Evolutionary conservation across 2,888 invertebrate genomes (phyloP), one percentile per base, ranked within the genome.

Genomic region (Agelastica alni): DNA sequence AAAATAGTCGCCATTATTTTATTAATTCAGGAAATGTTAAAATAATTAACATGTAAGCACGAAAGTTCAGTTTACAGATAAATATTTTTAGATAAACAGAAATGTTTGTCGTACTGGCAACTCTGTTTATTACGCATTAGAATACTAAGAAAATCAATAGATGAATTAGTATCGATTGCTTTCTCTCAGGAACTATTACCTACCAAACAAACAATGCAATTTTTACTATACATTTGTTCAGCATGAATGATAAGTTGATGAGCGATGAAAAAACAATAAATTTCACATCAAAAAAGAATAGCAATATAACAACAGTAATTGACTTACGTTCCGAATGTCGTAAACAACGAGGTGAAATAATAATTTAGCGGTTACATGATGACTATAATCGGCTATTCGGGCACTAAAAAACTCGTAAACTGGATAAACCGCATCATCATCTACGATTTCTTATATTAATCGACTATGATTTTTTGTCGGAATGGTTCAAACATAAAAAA

Each of bases 321-420:
- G 4, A 36, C 53, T 42, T 48, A 48, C 44, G 28, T 48, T 48
- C 17, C 37, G 17, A 42, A n/a, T 48, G 30, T 56, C 45, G 46
- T 30, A 46, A 46, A 46, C 46, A 41, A 51, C 48, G 56, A 51
- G 49, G 48, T 45, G 42, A 45, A 41, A 57, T 48, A 39, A 51
- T 44, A 55, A 45, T 56, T 48, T 56, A 53, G 47, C 44, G 56
- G 43, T 51, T 59, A 39, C 22, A 39, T 39, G 53, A 56, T 58
- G 56, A 44, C 62, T 59, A 62, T 60, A 51, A 59, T 60, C 44
- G 57, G 58, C 46, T 59, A 51, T 60, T 60, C 44, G 57, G 58
- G 49, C 60, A 57, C 55, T 43, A 49, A 56, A 39, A 42, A 31
- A 45, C 49, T 20, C 44, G 4, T 9, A n/a, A 13, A 30, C 18